phyloP scores from a whole-genome alignment of 1,140 invertebrate species.

The Euborellia annulipes region DNA sequence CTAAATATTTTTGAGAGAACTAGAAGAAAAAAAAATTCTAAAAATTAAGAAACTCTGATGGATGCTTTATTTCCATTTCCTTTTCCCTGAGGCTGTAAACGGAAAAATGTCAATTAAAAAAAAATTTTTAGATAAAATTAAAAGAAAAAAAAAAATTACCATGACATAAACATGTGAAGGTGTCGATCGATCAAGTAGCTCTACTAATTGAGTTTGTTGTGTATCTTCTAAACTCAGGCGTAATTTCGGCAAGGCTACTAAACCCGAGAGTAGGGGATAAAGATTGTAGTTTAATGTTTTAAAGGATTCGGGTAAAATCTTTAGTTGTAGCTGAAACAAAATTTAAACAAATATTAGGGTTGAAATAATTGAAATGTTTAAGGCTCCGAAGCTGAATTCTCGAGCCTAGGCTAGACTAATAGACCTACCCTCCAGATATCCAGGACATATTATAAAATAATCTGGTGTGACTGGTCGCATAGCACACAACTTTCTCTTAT shows the following conservation, averaged over 20 bases:
- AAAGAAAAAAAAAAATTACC: slow-evolving; percentile 25
- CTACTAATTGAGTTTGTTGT: slow-evolving; percentile 30
- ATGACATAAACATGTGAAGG: slow-evolving; percentile 44
- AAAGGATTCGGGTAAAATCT: slow-evolving; percentile 42
- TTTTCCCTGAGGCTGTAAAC: slow-evolving; percentile 23
- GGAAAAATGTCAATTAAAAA: slow-evolving; percentile 4
- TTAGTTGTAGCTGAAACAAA: slow-evolving; percentile 38
- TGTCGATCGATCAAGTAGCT: slow-evolving; percentile 34
- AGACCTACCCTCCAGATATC: no score
- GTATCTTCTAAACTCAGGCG: slow-evolving; percentile 35
- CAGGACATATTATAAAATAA: no score
- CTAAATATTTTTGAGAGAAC: no score
- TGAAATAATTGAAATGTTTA: no score
- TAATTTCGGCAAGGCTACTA: slow-evolving; percentile 48
- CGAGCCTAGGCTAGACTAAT: no score
- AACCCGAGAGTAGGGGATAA: slow-evolving; percentile 53
- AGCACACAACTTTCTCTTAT: no score
- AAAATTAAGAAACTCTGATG: slow-evolving; percentile 19
- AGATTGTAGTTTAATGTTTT: slow-evolving; percentile 50
- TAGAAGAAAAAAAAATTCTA: no score
- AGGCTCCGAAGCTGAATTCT: no score
- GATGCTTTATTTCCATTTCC: slow-evolving; percentile 19
- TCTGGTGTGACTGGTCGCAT: no score
- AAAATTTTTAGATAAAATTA: slow-evolving; percentile 3
- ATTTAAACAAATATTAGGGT: slow-evolving; percentile 15